These are phyloP conservation scores for Picathartes gymnocephalus DNA, from an alignment of 2,113 vertebrate genomes.

Conservation along the genomic window DNA sequence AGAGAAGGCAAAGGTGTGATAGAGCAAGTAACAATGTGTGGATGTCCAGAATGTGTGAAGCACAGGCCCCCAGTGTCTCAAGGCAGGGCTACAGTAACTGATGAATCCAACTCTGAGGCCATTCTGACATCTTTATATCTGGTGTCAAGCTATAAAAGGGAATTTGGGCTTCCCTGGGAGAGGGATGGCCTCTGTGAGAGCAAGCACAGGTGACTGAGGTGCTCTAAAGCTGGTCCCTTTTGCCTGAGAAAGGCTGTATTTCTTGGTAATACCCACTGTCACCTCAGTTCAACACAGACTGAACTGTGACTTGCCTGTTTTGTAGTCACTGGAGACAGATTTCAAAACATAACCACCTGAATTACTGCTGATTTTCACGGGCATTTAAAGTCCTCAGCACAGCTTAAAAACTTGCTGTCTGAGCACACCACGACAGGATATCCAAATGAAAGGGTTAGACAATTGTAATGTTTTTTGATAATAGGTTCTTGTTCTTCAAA, in stretches of 20 bases:
- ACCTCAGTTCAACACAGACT: neutral
- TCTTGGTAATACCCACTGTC: neutral
- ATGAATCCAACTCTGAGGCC: neutral
- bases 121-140: neutral
- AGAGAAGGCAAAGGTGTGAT: neutral
- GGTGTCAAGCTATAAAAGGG: neutral
- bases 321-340: neutral
- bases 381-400: neutral
- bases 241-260: neutral
- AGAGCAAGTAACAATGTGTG: neutral
- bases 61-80: neutral
- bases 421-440: neutral
- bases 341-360: neutral
- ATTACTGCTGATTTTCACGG: neutral
- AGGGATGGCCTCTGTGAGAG: neutral
- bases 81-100: neutral
- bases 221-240: neutral
- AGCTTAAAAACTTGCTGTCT: neutral
- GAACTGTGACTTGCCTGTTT: neutral
- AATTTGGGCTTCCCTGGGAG: neutral
- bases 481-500: neutral
- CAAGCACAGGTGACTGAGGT: neutral
- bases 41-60: neutral
- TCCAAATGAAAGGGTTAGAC: neutral
- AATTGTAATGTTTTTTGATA: neutral